phyloP scores from a whole-genome alignment of 2,113 vertebrate species.

The Sclerurus mexicanus region DNA sequence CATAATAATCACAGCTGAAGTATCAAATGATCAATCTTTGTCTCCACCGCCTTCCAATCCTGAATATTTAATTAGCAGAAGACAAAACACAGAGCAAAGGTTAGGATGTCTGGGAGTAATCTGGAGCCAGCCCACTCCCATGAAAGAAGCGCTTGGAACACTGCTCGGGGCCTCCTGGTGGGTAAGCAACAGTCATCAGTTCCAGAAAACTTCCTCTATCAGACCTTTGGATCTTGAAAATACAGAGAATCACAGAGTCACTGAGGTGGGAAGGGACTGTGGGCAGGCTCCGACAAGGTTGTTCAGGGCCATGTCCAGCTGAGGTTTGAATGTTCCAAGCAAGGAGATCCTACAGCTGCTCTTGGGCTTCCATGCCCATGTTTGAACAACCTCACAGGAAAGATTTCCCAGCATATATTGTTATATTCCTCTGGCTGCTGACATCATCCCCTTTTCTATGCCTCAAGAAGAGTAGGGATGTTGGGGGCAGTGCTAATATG shows the following conservation, averaged over 20 bases:
- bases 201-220: neutral
- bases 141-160: neutral
- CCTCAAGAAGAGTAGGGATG: neutral
- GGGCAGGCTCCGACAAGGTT: neutral
- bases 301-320: neutral
- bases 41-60: neutral
- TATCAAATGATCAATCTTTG: constrained; percentile 24
- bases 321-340: neutral
- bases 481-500: neutral
- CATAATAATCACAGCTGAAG: constrained; percentile 33
- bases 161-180: neutral
- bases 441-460: neutral
- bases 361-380: neutral
- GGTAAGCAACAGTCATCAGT: neutral
- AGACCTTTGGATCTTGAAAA: neutral
- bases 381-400: accelerated
- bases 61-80: constrained; percentile 14
- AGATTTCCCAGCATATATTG: neutral
- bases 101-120: neutral
- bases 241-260: neutral
- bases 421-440: neutral
- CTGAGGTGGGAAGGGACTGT: neutral
- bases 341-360: neutral
- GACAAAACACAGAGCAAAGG: neutral
- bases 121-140: neutral